These are phyloP conservation scores for Schizothorax lantsangensis DNA, from an alignment of 2,797 vertebrate genomes.

Conservation along the genomic window DNA sequence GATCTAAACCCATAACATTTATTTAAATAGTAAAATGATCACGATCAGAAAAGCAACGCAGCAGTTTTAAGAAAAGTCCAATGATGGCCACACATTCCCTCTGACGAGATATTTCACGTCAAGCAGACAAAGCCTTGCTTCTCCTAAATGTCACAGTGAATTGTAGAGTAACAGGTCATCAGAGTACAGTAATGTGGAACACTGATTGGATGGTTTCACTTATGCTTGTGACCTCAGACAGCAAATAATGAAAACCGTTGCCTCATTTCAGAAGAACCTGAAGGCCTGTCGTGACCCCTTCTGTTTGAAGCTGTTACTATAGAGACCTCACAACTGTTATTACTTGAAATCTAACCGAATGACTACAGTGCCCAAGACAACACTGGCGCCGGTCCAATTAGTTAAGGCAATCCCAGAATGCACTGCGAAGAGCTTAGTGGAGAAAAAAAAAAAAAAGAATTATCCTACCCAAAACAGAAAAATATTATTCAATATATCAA, in stretches of 20 bases:
- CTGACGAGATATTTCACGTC: conserved; percentile 32
- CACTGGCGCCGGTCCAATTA: neutral
- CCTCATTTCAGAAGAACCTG: conserved; percentile 42
- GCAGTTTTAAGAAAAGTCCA: conserved; percentile 25
- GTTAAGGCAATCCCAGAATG: neutral
- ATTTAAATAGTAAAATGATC: neutral
- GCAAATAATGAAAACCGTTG: conserved; percentile 14
- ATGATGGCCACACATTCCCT: neutral
- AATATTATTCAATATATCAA: neutral
- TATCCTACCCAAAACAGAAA: neutral
- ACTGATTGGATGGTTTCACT: conserved; percentile 43
- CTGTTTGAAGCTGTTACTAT: conserved; percentile 29
- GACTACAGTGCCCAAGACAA: conserved; percentile 27
- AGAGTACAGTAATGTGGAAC: conserved; percentile 42
- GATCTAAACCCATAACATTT: neutral
- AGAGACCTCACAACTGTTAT: conserved; percentile 15
- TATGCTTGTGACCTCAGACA: conserved; percentile 37
- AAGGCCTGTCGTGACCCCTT: conserved; percentile 28
- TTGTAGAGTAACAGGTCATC: conserved; percentile 46
- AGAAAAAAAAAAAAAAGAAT: neutral
- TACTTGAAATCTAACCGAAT: conserved; percentile 24
- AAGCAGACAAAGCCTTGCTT: conserved; percentile 38
- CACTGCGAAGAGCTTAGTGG: neutral
- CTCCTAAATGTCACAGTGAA: conserved; percentile 45
- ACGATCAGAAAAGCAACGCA: neutral